phyloP scores from a whole-genome alignment of 2,888 invertebrate genomes.

The Lacanobia wlatinum region DNA sequence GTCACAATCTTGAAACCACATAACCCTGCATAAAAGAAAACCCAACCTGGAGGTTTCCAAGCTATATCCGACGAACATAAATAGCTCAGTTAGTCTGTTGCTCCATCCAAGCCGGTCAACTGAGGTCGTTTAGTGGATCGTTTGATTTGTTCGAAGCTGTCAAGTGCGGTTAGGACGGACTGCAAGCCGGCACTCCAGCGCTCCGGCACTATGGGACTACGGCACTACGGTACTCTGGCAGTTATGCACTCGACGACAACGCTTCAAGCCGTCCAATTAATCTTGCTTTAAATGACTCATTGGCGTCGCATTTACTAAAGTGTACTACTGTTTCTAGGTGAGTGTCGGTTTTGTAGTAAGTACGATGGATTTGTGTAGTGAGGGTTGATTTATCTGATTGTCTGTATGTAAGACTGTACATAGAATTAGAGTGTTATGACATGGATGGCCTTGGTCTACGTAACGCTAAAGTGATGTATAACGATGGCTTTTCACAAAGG shows the following conservation, averaged over 20 bases:
- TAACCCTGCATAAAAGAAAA: neutral
- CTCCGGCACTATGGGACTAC: neutral
- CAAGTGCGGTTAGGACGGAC: conserved; percentile 53
- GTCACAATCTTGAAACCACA: no score
- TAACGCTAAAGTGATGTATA: no score
- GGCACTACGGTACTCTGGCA: conserved; percentile 31
- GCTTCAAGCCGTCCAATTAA: conserved; percentile 61
- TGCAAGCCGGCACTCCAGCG: conserved; percentile 39
- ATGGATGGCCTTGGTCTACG: neutral
- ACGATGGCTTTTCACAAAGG: no score
- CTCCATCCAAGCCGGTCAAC: conserved; percentile 22
- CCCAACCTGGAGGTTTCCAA: neutral
- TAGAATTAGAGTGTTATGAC: neutral
- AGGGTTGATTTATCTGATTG: neutral
- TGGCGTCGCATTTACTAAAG: conserved; percentile 33
- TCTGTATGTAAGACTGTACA: neutral
- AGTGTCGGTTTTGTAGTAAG: conserved; percentile 30
- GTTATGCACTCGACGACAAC: conserved; percentile 59
- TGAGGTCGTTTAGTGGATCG: conserved; percentile 43
- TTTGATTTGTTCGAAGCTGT: conserved; percentile 62
- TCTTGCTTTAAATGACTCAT: conserved; percentile 60
- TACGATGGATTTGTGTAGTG: conserved; percentile 22
- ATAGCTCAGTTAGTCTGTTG: conserved; percentile 26
- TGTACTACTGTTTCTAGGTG: conserved; percentile 33
- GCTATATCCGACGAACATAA: conserved; percentile 18